A percentile compares a stretch with the other conserved stretches of the same genome.
These are phyloP conservation scores for Eueremaeus valkanovi DNA, from an alignment of 2,888 invertebrate genomes.

Conservation along the genomic window DNA sequence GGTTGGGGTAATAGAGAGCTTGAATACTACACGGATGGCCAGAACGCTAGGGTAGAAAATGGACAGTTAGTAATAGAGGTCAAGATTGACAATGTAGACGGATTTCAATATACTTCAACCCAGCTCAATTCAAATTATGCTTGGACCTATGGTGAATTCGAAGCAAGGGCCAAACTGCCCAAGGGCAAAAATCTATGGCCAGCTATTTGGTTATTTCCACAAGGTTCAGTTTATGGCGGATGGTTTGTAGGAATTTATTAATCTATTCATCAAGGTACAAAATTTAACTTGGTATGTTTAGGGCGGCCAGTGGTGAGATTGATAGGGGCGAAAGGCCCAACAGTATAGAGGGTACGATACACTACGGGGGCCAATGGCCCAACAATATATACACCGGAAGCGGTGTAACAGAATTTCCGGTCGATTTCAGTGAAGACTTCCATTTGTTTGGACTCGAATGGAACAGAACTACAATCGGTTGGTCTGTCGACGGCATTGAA, in stretches of 20 bases:
- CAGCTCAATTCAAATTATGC: conserved; percentile 22
- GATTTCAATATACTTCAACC: conserved; percentile 20
- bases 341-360: conserved; percentile 58
- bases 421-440: conserved; percentile 58
- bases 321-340: conserved; percentile 62
- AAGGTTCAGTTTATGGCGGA: conserved; percentile 61
- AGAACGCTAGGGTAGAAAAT: conserved; percentile 29
- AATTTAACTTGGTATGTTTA: too few species aligned
- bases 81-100: neutral
- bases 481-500: conserved; percentile 49
- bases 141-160: conserved; percentile 59
- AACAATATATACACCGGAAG: conserved; percentile 60
- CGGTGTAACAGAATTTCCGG: conserved; percentile 47
- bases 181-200: conserved; percentile 68
- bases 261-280: too few species aligned
- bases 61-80: conserved; percentile 34
- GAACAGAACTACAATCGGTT: conserved; percentile 59
- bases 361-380: conserved; percentile 62
- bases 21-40: conserved; percentile 24
- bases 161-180: conserved; percentile 54
- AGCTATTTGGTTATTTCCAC: conserved; percentile 67
- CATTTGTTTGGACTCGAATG: conserved; percentile 65
- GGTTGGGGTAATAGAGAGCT: conserved; percentile 30
- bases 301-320: conserved; percentile 59
- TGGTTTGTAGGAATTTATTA: conserved; percentile 54